A percentile compares a stretch with the other conserved stretches of the same genome.
Conservation (phyloP, 2,113 vertebrate genomes). For the Ardeotis arabs region DNA sequence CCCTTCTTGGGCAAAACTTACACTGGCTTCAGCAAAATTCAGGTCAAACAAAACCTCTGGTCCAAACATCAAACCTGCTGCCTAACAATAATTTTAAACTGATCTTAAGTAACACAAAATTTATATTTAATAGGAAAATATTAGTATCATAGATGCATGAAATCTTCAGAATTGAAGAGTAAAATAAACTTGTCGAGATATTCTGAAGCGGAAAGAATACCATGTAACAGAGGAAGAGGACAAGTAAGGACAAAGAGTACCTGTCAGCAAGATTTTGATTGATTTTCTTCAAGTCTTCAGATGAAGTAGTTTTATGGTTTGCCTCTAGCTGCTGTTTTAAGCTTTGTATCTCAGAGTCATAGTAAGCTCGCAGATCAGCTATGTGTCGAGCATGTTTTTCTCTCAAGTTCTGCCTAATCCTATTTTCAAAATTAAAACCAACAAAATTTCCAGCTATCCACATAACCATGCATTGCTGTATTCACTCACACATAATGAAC, state of each 20-base stretch:
- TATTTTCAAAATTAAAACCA: constrained; percentile 53
- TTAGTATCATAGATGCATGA: background rate
- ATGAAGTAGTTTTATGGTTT: constrained; percentile 70
- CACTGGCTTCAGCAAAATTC: background rate
- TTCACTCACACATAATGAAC: background rate
- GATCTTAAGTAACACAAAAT: background rate
- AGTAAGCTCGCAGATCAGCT: constrained; percentile 91
- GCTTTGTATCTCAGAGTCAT: constrained; percentile 88
- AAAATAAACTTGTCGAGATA: background rate
- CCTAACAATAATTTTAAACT: background rate
- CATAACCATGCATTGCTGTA: background rate
- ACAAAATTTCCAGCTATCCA: background rate
- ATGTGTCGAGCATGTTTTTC: constrained; percentile 92
- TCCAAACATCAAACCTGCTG: background rate
- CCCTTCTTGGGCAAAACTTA: background rate
- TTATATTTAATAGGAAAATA: background rate
- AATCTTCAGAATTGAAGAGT: background rate
- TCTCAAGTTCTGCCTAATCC: constrained; percentile 90
- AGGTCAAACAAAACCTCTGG: background rate
- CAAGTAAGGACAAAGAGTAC: constrained; percentile 63
- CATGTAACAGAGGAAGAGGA: background rate
- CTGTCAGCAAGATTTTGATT: constrained; percentile 85
- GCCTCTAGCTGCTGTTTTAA: constrained; percentile 86
- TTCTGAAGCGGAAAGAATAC: background rate
- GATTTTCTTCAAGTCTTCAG: constrained; percentile 82